Conservation (phyloP, 2,888 invertebrate species). For the Pristionchus japonicus region DNA sequence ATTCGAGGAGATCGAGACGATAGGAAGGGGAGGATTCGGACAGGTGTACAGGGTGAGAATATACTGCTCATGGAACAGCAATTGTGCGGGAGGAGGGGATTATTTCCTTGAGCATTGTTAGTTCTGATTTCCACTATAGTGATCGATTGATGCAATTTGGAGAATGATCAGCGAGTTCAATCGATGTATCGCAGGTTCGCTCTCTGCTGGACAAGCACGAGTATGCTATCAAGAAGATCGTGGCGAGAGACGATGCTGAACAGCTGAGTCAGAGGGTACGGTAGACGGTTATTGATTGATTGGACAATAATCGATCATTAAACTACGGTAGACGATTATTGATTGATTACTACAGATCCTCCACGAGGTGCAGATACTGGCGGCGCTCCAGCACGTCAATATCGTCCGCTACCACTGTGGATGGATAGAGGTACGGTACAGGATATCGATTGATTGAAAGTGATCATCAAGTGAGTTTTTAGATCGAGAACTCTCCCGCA, state of each 20-base stretch:
- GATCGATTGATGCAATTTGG: no score
- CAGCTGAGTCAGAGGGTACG: constrained; percentile 45
- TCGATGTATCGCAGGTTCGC: constrained; percentile 29
- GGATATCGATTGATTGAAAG: background rate
- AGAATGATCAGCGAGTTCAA: no score
- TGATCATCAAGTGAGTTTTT: background rate
- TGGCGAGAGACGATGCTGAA: constrained; percentile 11
- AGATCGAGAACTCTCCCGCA: background rate
- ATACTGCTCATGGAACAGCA: no score
- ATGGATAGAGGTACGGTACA: constrained; percentile 41
- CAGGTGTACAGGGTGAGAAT: constrained; percentile 35
- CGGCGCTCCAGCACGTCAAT: constrained; percentile 22
- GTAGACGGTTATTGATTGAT: background rate
- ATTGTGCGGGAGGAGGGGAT: no score
- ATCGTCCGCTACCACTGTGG: constrained; percentile 44
- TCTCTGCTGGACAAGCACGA: constrained; percentile 41
- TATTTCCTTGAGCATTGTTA: no score
- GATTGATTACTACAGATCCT: constrained; percentile 10
- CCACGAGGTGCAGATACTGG: constrained; percentile 42
- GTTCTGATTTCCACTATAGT: no score
- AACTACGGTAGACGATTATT: no score
- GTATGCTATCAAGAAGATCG: constrained; percentile 44
- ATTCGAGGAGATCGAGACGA: constrained; percentile 31
- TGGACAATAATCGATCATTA: background rate
- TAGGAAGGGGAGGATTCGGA: constrained; percentile 47